Evolutionary conservation across 2,888 invertebrate species (phyloP), one percentile per base, ranked within the genome.

Genomic region (Protonemura montana): DNA sequence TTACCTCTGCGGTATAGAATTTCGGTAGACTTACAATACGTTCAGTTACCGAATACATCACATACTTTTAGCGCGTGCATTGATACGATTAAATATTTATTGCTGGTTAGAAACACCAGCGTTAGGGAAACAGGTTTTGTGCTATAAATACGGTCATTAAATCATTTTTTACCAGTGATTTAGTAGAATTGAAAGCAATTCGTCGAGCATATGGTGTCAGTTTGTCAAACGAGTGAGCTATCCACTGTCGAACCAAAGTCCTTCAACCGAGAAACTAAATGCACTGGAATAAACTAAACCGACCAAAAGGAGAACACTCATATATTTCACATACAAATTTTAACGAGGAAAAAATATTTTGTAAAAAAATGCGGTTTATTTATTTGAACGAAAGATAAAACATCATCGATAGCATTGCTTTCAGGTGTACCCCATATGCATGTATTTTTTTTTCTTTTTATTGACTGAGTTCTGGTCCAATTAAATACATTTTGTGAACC

Each of bases 141-240:
- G 78, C n/a, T 28, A 26, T 78, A 78, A 21, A 26, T 26, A 10
- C n/a, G 2, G 78, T 16, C 78, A 10, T 78, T 26, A 78, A 78
- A 78, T 78, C 27, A 78, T 10, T 29, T 78, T 26, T 78, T 10
- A 78, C 2, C 78, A 78, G 27, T 78, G 27, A 78, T 78, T 78
- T 78, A 28, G 78, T 29, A 21, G 59, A 59, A 59, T 59, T 21
- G 59, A 59, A 59, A 10, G 59, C 13, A 21, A 21, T 21, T 59
- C 13, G 59, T 59, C 59, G 59, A 10, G 21, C 59, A 21, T 59
- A 21, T 59, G 59, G 16, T 59, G 59, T 59, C 59, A 13, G 59
- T 59, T 59, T 59, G 59, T 59, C 59, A 59, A 16, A 21, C 21
- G 59, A 21, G 13, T 59, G 59, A 59, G 59, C 13, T 59, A 59